phyloP scores from a whole-genome alignment of 2,888 invertebrate genomes.

The Hanleya hanleyi region DNA sequence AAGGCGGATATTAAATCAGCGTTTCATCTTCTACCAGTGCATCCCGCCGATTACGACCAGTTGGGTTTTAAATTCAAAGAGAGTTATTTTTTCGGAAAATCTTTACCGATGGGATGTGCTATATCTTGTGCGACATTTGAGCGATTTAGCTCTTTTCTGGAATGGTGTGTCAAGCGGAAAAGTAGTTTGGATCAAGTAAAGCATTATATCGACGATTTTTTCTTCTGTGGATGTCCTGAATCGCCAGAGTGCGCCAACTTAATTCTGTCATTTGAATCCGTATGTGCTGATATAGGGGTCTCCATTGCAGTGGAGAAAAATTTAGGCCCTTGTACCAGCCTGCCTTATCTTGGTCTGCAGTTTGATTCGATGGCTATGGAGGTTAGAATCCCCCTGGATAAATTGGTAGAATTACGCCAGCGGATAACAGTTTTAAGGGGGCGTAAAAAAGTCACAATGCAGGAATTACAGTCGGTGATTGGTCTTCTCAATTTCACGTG shows the following conservation, averaged over 20 bases:
- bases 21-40: constrained; percentile 28
- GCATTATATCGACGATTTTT: too few species aligned
- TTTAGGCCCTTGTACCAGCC: neutral
- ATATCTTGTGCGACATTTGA: too few species aligned
- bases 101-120: too few species aligned
- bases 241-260: too few species aligned
- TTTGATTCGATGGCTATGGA: neutral
- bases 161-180: too few species aligned
- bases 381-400: neutral
- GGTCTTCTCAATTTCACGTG: neutral
- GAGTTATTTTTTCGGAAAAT: constrained; percentile 23
- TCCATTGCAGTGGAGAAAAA: neutral
- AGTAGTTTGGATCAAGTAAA: too few species aligned
- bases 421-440: neutral
- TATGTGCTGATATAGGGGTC: neutral
- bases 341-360: neutral
- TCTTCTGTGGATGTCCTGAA: too few species aligned
- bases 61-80: constrained; percentile 26
- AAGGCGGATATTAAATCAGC: constrained; percentile 36
- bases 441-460: neutral
- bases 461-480: neutral
- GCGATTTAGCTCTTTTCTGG: too few species aligned
- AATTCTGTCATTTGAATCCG: neutral
- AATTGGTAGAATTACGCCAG: neutral
- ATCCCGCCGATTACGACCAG: constrained; percentile 27